Evolutionary conservation across 1,140 invertebrate genomes (phyloP), one percentile per base, ranked within the genome.

Genomic region (Arion vulgaris): DNA sequence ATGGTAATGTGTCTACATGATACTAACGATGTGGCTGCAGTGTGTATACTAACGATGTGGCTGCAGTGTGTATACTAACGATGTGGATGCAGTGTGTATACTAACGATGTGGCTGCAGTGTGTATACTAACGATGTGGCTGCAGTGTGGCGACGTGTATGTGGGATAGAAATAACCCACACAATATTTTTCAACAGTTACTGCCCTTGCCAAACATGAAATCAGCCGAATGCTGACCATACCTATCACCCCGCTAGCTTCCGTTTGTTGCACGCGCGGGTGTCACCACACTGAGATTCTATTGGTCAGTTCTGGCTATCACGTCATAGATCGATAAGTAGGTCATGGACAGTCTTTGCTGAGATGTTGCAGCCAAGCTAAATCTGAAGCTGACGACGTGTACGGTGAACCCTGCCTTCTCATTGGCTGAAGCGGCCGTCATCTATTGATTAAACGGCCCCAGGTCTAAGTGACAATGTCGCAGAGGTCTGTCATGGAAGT

Each of bases 251-350:
- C 62, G 11, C 19, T 57, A 15, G 53, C 2, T 57, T n/a, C 53
- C 28, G 62, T 66, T 66, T 66, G 62, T 57, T 66, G 62, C 62
- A 66, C 62, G n/a, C 62, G 62, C 62, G 62, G 5, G 1, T 34
- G 28, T 66, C 62, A 34, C 28, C 62, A 17, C 62, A 7, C 2
- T 28, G 51, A 66, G 11, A 15, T 28, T 4, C 19, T 1, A 66
- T 66, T 66, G 62, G 62, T 66, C 62, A 66, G 62, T 34, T 34
- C n/a, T 13, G 19, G 32, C 62, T 2, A 28, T 66, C 32, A 32
- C 62, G 62, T 66, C 62, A 66, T n/a, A 66, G 62, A 66, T 66
- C 62, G 62, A 66, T 66, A 66, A 66, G 11, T 66, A 17, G 62
- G 62, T 66, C 62, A 66, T 66, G 62, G 62, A 5, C 62, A 28